phyloP scores from a whole-genome alignment of 1,140 invertebrate genomes.

The Drosophila sechellia region DNA sequence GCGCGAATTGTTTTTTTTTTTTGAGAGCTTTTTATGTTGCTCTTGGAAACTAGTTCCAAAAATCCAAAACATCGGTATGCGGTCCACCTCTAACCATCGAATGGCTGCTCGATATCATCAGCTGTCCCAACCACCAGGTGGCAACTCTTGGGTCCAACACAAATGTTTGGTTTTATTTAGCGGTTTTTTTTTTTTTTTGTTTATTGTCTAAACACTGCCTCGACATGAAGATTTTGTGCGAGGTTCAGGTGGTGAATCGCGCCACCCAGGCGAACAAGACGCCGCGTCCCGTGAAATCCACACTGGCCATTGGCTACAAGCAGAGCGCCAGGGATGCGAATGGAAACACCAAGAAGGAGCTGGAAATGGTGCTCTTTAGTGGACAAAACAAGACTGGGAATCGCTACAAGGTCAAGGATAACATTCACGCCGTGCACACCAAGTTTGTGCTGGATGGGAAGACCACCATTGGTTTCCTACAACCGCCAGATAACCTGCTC shows the following conservation, averaged over 20 bases:
- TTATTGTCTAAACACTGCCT: neutral
- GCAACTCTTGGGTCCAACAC: slow-evolving; percentile 3
- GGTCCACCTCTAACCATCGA: neutral
- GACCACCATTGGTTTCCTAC: slow-evolving; percentile 89
- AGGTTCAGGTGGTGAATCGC: slow-evolving; percentile 88
- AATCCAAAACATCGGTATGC: neutral
- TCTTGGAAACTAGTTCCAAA: neutral
- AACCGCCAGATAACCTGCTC: slow-evolving; percentile 89
- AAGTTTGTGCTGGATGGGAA: slow-evolving; percentile 90
- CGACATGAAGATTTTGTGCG: slow-evolving; percentile 89
- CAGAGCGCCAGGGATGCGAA: slow-evolving; percentile 56
- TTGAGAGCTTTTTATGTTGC: slow-evolving; percentile 15
- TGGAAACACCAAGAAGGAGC: slow-evolving; percentile 81
- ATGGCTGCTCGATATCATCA: neutral
- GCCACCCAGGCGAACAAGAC: slow-evolving; percentile 83
- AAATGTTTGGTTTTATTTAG: slow-evolving; percentile 82
- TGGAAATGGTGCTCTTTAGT: slow-evolving; percentile 88
- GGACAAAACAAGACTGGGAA: slow-evolving; percentile 87
- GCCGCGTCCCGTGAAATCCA: slow-evolving; percentile 86
- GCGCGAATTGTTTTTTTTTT: neutral
- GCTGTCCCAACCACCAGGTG: slow-evolving; percentile 5
- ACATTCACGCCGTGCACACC: slow-evolving; percentile 88
- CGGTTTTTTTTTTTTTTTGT: slow-evolving; percentile 26
- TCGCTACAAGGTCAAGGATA: slow-evolving; percentile 88
- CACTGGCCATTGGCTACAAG: slow-evolving; percentile 88